Base-by-base conservation (phyloP, 2,888 invertebrate species). In the Druceiella hillmani region DNA sequence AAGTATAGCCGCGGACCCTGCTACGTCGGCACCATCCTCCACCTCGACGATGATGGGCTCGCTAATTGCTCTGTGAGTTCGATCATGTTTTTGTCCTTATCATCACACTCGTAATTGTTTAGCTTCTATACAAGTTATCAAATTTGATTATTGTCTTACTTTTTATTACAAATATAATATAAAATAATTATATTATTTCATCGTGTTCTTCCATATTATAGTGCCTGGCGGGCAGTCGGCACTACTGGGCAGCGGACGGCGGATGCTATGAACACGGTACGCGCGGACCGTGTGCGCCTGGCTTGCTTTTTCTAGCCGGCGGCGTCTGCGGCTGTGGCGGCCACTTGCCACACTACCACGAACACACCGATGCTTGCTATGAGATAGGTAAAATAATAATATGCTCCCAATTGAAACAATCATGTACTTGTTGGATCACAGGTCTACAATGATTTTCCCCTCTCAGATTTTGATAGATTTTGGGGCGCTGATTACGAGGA, bases 211-310 rank as follows among this genome's bases (percentile, higher is more conserved):
- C n/a, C n/a, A n/a, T 3, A 36, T 60, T 58, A 11, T 57, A 77
- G 70, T 85, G 85, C 47, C 59, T 69, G 2, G 50, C 63, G 1
- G 58, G 59, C 11, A 77, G 76, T 10, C 73, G 73, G 33, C 78
- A 79, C 53, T 79, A 72, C 53, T 83, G 80, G 75, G 53, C 71
- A 1, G 61, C 61, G 2, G 76, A 75, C 30, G 74, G 79, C n/a
- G 78, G 82, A 2, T 90, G 90, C 55, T 83, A 86, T 56, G 81
- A 86, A 47, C 86, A 87, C 55, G 88, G 81, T 59, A 83, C 87
- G 1, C 73, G 75, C 46, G 90, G 90, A 0, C 89, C 89, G 0
- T 90, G 90, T 54, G 76, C 78, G 38, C 72, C 71, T 4, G 90
- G 90, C 0, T 79, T 83, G 56, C 63, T 90, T 36, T 89, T 87